A percentile compares a stretch with the other conserved stretches of the same genome.
Evolutionary conservation across 2,113 vertebrate genomes (phyloP).

Genomic region (Clupea harengus): DNA sequence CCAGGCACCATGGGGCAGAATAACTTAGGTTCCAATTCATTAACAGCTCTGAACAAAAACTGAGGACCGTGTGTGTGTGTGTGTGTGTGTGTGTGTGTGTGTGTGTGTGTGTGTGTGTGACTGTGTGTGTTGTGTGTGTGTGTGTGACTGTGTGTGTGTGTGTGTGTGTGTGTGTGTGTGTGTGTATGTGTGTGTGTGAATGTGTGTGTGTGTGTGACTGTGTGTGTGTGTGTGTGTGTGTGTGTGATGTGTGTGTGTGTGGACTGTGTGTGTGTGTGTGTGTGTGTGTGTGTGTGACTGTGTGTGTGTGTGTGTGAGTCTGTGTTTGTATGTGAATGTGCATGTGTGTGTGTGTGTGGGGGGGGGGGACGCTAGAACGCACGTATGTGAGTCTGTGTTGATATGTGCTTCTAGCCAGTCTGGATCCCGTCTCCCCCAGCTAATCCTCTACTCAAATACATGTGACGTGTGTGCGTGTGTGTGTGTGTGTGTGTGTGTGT

Average conservation of each 20-base stretch:
- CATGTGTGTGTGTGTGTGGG: too few relatives aligned
- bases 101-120: neutral
- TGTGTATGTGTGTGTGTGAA: neutral
- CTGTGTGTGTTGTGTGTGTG: too few relatives aligned
- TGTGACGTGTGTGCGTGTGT: neutral
- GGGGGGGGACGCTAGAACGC: too few relatives aligned
- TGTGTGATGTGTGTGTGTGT: neutral
- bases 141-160: neutral
- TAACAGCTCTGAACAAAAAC: constrained; percentile 3
- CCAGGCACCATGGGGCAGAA: neutral
- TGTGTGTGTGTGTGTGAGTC: neutral
- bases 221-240: neutral
- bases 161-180: neutral
- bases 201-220: neutral
- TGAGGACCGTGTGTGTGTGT: neutral
- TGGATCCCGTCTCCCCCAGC: neutral
- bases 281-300: neutral
- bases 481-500: neutral
- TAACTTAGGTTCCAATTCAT: constrained; percentile 10
- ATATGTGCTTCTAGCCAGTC: neutral
- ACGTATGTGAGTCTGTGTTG: neutral
- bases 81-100: neutral
- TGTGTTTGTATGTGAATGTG: too few relatives aligned
- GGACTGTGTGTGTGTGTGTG: neutral
- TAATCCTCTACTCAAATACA: neutral